phyloP scores from a whole-genome alignment of 2,113 vertebrate species.

The Apodemus sylvaticus region DNA sequence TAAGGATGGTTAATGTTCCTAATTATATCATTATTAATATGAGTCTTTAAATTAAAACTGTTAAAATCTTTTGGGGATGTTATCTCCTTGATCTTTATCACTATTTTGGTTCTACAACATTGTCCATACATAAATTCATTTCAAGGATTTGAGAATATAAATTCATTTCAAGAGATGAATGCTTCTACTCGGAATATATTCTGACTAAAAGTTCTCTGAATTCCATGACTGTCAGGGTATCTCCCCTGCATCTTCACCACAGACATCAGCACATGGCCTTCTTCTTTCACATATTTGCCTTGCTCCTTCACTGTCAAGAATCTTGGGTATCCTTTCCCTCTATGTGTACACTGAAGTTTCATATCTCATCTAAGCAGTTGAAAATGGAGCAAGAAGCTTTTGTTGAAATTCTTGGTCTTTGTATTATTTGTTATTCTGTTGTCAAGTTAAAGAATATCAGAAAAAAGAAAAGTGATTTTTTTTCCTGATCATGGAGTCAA shows the following conservation, averaged over 20 bases:
- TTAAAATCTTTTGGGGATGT: neutral
- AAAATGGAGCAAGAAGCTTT: neutral
- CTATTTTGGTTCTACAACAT: neutral
- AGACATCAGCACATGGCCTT: neutral
- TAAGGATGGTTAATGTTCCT: neutral
- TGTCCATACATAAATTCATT: too few species aligned
- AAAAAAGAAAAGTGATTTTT: neutral
- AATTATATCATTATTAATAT: neutral
- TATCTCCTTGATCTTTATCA: neutral
- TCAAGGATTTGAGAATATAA: neutral
- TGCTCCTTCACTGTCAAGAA: neutral
- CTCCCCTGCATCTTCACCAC: neutral
- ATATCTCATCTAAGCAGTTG: neutral
- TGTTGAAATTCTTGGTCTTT: neutral
- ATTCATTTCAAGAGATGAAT: neutral
- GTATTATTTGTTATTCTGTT: neutral
- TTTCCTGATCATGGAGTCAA: neutral
- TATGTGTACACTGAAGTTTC: neutral
- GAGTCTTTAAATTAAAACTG: neutral
- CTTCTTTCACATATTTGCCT: too few species aligned
- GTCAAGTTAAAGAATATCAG: neutral
- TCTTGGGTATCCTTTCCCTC: neutral
- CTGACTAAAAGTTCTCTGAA: neutral
- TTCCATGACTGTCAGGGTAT: neutral
- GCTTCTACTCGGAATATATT: neutral